Evolutionary conservation across 2,888 invertebrate species (phyloP).

Genomic region (Malthinus flaveolus): DNA sequence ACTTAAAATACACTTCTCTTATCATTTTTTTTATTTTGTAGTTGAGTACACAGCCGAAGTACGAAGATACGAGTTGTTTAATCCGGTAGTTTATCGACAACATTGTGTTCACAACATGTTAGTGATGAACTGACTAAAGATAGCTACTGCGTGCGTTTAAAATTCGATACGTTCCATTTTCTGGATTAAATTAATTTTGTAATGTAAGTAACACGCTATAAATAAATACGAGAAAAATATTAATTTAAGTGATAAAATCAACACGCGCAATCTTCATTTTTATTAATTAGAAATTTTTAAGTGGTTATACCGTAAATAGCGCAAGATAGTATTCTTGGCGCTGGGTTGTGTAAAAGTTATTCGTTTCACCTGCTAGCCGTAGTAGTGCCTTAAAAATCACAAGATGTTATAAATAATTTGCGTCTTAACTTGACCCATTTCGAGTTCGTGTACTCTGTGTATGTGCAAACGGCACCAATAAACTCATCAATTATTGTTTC

Average conservation of each 20-base stretch:
- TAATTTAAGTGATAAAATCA: too few species aligned
- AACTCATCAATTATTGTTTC: too few species aligned
- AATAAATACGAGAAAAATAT: too few species aligned
- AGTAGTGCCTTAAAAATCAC: too few species aligned
- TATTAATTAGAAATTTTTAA: neutral
- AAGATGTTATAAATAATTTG: neutral
- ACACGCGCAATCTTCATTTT: neutral
- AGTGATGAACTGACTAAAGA: neutral
- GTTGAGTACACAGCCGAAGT: constrained; percentile 20
- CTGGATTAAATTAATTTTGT: constrained; percentile 1
- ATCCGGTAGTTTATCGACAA: constrained; percentile 19
- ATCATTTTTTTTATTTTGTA: neutral
- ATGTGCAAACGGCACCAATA: neutral
- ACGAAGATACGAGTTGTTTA: constrained; percentile 23
- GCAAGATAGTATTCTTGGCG: neutral
- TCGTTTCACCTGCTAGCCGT: too few species aligned
- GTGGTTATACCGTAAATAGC: neutral
- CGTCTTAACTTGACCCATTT: neutral
- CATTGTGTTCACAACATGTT: constrained; percentile 14
- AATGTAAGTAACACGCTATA: neutral
- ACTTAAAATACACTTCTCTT: neutral
- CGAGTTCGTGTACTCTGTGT: neutral
- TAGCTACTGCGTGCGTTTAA: constrained; percentile 3
- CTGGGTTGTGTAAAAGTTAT: too few species aligned
- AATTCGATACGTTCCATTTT: neutral